Base-by-base conservation (phyloP, 64 coral and sea anemone genomes). In the Actinia equina region DNA sequence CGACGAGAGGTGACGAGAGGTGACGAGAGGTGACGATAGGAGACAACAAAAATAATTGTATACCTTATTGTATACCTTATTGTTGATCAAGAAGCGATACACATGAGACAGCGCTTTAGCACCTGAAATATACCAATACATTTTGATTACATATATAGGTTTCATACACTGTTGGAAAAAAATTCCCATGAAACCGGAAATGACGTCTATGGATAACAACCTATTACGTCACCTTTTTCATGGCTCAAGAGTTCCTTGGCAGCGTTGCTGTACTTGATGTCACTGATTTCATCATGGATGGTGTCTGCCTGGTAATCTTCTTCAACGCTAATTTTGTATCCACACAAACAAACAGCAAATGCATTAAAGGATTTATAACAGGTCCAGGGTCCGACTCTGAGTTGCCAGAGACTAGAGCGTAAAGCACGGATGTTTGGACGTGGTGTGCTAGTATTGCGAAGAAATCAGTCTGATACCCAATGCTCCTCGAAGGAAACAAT, bases 291-390 rank as follows among this genome's bases (percentile, higher is more conserved):
- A 20, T 93, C 88, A 55, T 93, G 89, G 13, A 96, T 88, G 12
- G 91, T 93, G 62, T 96, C 94, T 46, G 88, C 88, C 77, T 79
- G 88, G 76, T 81, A 96, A 2, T 96, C 94, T 18, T 96, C 94
- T 11, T 44, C 78, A 52, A 51, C 78, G 52, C 78, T 81, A 16
- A 49, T 49, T 49, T 11, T 11, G 55, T 57, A 14, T 57, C 10
- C 6, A 57, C 2, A 57, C 18, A 74, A 74, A 22, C 6, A n/a
- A 74, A 74, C 70, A n/a, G 16, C 9, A 71, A 71, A 71, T 10
- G 16, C 67, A 20, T 37, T 37, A 37, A 37, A 1, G 30, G 30
- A 37, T 37, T 37, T 37, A 1, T 37, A 37, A 37, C 30, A 37
- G 30, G 30, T 37, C 30, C 30, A 37, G 30, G 30, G 30, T 37